A percentile compares a stretch with the other conserved stretches of the same genome.
phyloP scores from a whole-genome alignment of 2,113 vertebrate species.

The Eira barbara region DNA sequence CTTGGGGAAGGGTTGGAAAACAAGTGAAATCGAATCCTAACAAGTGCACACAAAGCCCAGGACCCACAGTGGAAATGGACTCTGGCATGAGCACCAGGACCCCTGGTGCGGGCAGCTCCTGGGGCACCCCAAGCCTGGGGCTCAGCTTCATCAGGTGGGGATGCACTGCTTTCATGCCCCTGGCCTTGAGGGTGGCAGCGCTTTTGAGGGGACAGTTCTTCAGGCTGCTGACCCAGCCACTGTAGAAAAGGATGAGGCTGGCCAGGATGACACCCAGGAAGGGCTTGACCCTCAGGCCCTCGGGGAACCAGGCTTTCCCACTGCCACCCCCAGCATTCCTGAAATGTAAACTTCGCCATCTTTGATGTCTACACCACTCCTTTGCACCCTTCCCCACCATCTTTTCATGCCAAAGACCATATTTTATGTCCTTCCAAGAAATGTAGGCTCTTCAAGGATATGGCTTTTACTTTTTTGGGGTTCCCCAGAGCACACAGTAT shows the following conservation, averaged over 20 bases:
- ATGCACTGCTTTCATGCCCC: fast-evolving
- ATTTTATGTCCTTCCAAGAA: neutral
- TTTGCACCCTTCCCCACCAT: neutral
- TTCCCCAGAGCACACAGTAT: fast-evolving
- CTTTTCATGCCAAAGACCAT: neutral
- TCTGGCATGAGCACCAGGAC: neutral
- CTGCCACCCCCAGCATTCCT: fast-evolving
- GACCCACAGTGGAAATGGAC: fast-evolving
- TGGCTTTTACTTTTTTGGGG: neutral
- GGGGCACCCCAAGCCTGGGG: neutral
- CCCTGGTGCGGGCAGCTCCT: neutral
- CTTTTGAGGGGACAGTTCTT: fast-evolving
- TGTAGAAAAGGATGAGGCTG: neutral
- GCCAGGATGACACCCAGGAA: fast-evolving
- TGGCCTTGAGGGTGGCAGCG: neutral
- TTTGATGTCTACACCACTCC: neutral
- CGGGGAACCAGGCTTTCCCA: fast-evolving
- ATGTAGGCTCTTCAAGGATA: fast-evolving
- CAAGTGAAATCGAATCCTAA: no score
- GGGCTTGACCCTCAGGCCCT: neutral
- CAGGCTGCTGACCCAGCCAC: neutral
- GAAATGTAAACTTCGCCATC: neutral
- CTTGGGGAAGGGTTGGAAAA: neutral
- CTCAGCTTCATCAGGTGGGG: fast-evolving
- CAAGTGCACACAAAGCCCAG: fast-evolving